Evolutionary conservation across 64 coral and sea anemone genomes (phyloP).

Genomic region (Actinia tenebrosa): DNA sequence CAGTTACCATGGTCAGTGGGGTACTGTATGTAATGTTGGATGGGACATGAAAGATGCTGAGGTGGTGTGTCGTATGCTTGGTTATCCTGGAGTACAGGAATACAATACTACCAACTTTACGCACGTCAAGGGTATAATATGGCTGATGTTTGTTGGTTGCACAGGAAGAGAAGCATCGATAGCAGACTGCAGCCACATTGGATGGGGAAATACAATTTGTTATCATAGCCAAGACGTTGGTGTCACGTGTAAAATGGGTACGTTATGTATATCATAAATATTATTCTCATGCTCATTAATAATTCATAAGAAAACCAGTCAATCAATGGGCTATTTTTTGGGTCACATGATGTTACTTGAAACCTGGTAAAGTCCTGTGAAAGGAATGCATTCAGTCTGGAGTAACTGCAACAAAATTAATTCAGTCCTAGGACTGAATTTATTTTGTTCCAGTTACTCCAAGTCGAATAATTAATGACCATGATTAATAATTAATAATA

Average conservation of each 20-base stretch:
- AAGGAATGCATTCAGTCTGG: no score
- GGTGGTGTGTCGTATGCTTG: conserved; percentile 12
- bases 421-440: no score
- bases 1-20: neutral
- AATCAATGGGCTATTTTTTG: no score
- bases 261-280: neutral
- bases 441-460: no score
- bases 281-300: neutral
- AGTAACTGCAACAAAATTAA: no score
- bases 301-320: no score
- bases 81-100: conserved; percentile 1
- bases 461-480: no score
- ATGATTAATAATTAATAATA: no score
- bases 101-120: neutral
- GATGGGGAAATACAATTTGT: neutral
- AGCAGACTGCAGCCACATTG: neutral
- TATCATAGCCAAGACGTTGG: neutral
- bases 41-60: neutral
- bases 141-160: neutral
- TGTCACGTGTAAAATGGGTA: neutral
- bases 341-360: no score
- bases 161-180: neutral
- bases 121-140: neutral
- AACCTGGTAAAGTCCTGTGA: no score
- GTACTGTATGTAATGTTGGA: conserved; percentile 9